Evolutionary conservation across 2,888 invertebrate species (phyloP).

Genomic region (Nomada lathburiana): DNA sequence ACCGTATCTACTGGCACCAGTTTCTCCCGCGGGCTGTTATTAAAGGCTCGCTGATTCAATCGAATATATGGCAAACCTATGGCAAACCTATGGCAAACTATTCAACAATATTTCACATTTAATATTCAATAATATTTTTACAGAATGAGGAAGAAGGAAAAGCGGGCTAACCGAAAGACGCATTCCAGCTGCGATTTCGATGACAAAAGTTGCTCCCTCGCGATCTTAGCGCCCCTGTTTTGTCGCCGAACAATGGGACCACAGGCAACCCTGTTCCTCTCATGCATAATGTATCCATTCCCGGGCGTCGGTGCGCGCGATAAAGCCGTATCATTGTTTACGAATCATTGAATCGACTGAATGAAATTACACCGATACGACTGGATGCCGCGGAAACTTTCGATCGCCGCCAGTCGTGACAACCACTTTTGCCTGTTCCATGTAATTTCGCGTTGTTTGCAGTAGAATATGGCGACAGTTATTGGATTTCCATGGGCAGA

Average conservation of each 20-base stretch:
- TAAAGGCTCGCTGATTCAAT: not conserved
- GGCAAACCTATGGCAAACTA: not conserved
- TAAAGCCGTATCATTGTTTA: conserved; percentile 78
- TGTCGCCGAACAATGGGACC: conserved; percentile 53
- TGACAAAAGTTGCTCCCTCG: conserved; percentile 45
- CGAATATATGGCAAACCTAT: no score
- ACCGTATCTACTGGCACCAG: not conserved
- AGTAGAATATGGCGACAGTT: conserved; percentile 7
- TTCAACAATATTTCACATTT: not conserved
- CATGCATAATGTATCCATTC: conserved; percentile 72
- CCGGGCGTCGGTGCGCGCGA: conserved; percentile 62
- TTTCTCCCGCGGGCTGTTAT: not conserved
- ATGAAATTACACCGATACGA: conserved; percentile 72
- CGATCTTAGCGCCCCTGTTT: conserved; percentile 50
- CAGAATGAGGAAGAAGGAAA: not conserved
- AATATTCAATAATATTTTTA: no score
- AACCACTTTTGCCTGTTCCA: conserved; percentile 3
- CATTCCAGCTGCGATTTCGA: conserved; percentile 22
- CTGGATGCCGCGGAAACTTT: conserved; percentile 54
- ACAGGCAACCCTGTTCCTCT: conserved; percentile 56
- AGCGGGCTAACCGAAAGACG: conserved; percentile 9
- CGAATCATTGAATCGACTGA: conserved; percentile 78
- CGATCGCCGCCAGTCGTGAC: conserved; percentile 16
- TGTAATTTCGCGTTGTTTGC: conserved; percentile 1
- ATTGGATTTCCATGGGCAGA: not conserved